These are phyloP conservation scores for Phalacrocorax brasilianus DNA, from an alignment of 2,113 vertebrate species.

Conservation along the genomic window DNA sequence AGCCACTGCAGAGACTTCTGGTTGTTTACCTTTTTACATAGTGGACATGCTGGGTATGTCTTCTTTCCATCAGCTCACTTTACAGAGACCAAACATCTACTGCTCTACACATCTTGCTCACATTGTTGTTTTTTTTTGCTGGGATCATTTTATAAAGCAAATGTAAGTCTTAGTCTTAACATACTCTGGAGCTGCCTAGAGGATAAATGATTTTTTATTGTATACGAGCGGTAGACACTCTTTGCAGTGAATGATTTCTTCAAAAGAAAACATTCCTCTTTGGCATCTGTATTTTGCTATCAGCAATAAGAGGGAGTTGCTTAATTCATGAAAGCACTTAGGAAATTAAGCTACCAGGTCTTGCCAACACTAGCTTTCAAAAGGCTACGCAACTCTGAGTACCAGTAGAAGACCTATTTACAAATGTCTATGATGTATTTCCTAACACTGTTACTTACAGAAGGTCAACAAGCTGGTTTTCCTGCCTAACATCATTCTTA, in stretches of 20 bases:
- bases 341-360: not conserved
- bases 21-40: not conserved
- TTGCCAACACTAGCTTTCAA: not conserved
- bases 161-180: not conserved
- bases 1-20: not conserved
- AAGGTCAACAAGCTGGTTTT: not conserved
- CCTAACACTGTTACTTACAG: not conserved
- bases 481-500: not conserved
- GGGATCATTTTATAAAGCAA: not conserved
- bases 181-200: not conserved
- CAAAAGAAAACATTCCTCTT: not conserved
- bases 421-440: not conserved
- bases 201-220: not conserved
- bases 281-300: not conserved
- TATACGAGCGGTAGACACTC: not conserved
- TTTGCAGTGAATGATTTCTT: not conserved
- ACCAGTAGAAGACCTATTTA: not conserved
- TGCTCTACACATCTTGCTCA: not conserved
- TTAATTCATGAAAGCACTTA: not conserved
- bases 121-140: not conserved
- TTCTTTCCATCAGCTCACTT: not conserved
- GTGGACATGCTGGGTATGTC: no score
- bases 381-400: not conserved
- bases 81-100: rapidly evolving
- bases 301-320: not conserved